Evolutionary conservation across 2,888 invertebrate species (phyloP).

Genomic region (Platycheirus rosarum): DNA sequence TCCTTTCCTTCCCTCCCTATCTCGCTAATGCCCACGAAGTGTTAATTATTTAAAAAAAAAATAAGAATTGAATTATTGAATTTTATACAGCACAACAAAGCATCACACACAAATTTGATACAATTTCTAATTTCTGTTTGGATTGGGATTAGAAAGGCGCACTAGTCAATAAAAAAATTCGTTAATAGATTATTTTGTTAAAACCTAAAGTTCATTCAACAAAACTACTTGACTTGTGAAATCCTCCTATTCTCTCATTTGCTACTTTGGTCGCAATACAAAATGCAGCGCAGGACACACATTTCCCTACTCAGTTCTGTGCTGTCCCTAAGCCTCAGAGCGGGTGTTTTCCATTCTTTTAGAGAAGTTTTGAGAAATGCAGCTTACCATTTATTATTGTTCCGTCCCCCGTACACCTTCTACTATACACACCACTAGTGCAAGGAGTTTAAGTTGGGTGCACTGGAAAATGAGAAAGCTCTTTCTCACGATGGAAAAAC

Average conservation of each 20-base stretch:
- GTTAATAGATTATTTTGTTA: too few relatives aligned
- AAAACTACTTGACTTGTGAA: too few relatives aligned
- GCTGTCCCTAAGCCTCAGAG: slow-evolving; percentile 4
- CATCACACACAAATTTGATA: too few relatives aligned
- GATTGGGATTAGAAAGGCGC: too few relatives aligned
- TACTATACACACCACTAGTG: not conserved
- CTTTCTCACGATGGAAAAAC: slow-evolving; percentile 53
- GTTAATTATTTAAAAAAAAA: too few relatives aligned
- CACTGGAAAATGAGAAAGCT: slow-evolving; percentile 65
- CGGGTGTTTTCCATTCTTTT: slow-evolving; percentile 8
- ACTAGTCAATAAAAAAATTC: too few relatives aligned
- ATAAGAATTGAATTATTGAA: too few relatives aligned
- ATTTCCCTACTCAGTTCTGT: not conserved
- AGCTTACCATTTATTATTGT: slow-evolving; percentile 21
- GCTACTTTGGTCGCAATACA: not conserved
- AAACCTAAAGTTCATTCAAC: too few relatives aligned
- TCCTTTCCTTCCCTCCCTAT: too few relatives aligned
- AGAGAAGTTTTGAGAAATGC: slow-evolving; percentile 33
- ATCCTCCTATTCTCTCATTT: not conserved
- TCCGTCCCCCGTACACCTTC: not conserved
- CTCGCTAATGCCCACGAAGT: too few relatives aligned
- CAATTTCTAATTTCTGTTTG: too few relatives aligned
- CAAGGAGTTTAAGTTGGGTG: slow-evolving; percentile 64
- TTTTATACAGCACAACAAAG: too few relatives aligned
- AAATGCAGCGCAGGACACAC: slow-evolving; percentile 5